Evolutionary conservation across 2,113 vertebrate genomes (phyloP).

Genomic region (Erythrocercus mccallii): DNA sequence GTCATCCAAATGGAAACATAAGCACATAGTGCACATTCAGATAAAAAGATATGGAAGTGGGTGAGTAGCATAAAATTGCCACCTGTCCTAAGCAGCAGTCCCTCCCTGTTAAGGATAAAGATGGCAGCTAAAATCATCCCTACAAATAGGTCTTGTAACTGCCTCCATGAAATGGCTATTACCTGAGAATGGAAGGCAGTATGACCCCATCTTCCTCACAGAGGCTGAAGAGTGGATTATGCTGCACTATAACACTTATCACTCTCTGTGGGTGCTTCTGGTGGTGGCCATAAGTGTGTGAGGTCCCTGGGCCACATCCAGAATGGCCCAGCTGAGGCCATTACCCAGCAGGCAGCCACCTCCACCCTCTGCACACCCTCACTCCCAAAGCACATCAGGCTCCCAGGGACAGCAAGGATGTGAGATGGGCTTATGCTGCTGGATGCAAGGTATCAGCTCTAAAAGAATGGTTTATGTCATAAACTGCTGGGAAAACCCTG

Average conservation of each 20-base stretch:
- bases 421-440: not conserved
- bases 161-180: conserved; percentile 1
- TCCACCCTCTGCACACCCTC: not conserved
- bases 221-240: not conserved
- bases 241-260: not conserved
- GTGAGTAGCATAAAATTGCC: conserved; percentile 2
- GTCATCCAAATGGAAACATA: not conserved
- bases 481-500: not conserved
- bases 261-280: not conserved
- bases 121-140: conserved; percentile 21
- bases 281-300: not conserved
- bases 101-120: not conserved
- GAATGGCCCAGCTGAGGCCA: not conserved
- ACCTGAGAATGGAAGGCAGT: not conserved
- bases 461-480: not conserved
- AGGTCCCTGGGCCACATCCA: not conserved
- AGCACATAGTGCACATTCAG: not conserved
- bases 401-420: not conserved
- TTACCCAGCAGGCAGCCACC: not conserved
- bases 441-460: not conserved
- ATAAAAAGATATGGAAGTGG: not conserved
- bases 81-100: not conserved
- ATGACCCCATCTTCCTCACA: not conserved
- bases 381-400: not conserved
- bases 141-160: conserved; percentile 25